A percentile compares a stretch with the other conserved stretches of the same genome.
These are phyloP conservation scores for Canis aureus DNA, from an alignment of 2,113 vertebrate species.

Conservation along the genomic window DNA sequence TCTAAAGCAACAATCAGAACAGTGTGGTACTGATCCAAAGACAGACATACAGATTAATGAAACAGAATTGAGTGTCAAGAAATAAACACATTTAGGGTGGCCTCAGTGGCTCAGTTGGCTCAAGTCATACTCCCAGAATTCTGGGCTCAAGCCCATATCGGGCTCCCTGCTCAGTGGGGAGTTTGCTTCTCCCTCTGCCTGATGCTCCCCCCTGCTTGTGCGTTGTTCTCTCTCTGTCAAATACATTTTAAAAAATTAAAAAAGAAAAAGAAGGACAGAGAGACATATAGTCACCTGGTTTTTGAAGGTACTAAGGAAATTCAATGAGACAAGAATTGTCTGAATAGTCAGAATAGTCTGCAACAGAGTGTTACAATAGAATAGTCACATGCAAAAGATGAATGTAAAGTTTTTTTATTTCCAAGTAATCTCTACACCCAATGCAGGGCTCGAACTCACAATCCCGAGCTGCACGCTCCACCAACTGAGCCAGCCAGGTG, in stretches of 20 bases:
- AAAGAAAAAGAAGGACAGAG: background rate
- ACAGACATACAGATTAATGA: background rate
- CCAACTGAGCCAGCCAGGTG: background rate
- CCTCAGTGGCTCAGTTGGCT: too few species aligned
- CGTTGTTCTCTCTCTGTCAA: too few species aligned
- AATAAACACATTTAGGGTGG: background rate
- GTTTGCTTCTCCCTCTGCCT: too few species aligned
- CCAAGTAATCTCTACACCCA: background rate
- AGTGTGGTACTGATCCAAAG: background rate
- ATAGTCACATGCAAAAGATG: background rate
- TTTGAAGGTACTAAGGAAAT: background rate
- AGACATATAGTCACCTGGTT: background rate
- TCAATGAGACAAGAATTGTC: background rate
- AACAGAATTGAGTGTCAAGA: background rate
- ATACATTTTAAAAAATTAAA: background rate
- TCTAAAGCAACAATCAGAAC: background rate
- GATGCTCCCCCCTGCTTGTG: too few species aligned
- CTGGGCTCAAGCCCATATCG: too few species aligned
- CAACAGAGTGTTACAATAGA: background rate
- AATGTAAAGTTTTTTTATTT: background rate
- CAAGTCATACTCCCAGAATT: too few species aligned
- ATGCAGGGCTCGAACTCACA: background rate
- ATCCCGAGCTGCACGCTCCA: background rate
- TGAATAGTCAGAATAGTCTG: background rate
- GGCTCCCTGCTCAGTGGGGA: too few species aligned